Conservation (phyloP, 2,888 invertebrate species). For the Idaea straminata region DNA sequence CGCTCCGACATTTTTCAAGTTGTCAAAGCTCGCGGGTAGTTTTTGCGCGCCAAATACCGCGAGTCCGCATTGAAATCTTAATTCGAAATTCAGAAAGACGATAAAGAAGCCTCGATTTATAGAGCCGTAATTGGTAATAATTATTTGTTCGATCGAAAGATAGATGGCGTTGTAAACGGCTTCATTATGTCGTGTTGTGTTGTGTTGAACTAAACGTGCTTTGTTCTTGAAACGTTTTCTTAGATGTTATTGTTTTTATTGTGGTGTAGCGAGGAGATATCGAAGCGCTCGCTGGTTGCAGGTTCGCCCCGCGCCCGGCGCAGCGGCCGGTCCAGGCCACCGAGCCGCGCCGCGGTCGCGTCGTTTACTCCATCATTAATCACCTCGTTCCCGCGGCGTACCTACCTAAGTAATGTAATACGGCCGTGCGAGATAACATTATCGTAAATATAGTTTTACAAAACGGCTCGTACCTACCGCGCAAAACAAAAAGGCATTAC, state of each 20-base stretch:
- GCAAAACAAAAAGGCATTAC: slow-evolving; percentile 53
- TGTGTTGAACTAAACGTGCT: slow-evolving; percentile 33
- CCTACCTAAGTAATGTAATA: slow-evolving; percentile 65
- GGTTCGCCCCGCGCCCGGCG: slow-evolving; percentile 16
- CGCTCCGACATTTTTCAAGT: slow-evolving; percentile 71
- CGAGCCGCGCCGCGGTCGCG: slow-evolving; percentile 29
- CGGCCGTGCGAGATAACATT: slow-evolving; percentile 63
- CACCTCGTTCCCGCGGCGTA: slow-evolving; percentile 48
- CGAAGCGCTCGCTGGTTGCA: not conserved
- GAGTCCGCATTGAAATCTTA: slow-evolving; percentile 72
- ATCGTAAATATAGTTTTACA: slow-evolving; percentile 76
- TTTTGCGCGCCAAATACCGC: slow-evolving; percentile 65
- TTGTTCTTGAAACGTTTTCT: slow-evolving; percentile 10
- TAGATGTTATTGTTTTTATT: slow-evolving; percentile 34
- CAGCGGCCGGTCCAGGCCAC: slow-evolving; percentile 38
- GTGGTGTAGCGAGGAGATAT: not conserved
- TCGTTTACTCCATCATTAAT: slow-evolving; percentile 57
- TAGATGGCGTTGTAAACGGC: slow-evolving; percentile 52
- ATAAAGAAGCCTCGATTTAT: slow-evolving; percentile 61
- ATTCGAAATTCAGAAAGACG: slow-evolving; percentile 50
- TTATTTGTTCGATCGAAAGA: slow-evolving; percentile 50
- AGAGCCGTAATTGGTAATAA: slow-evolving; percentile 56
- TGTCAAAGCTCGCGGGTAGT: slow-evolving; percentile 60
- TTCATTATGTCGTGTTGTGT: slow-evolving; percentile 53
- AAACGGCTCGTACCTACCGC: slow-evolving; percentile 65